Evolutionary conservation across 1,140 invertebrate genomes (phyloP), one percentile per base, ranked within the genome.

Genomic region (Chironomus striatipennis): DNA sequence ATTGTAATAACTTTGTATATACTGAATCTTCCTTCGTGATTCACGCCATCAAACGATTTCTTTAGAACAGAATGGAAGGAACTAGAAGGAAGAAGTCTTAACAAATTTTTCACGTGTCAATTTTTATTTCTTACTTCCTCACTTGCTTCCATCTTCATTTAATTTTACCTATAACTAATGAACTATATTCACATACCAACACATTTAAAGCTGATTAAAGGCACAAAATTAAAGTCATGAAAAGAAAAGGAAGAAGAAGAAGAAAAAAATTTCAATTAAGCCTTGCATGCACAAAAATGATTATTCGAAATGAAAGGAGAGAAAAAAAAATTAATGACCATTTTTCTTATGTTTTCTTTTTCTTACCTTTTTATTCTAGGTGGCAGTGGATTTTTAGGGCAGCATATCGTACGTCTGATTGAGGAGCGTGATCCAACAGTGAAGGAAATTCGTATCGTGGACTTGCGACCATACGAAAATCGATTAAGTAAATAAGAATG

Each of bases 351-450:
- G n/a, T n/a, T n/a, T n/a, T n/a, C n/a, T n/a, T n/a, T n/a, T n/a
- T n/a, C n/a, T n/a, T n/a, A n/a, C n/a, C 17, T 73, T 24, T 73
- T 67, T 77, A 20, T 75, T 73, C n/a, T 75, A 81, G 90, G 89
- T 57, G 88, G 87, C 9, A 86, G 85, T 76, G 89, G 89, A 8
- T 91, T 90, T 79, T 79, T 90, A 42, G 89, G 89, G 8, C 87
- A 89, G 77, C 88, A 90, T 79, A 80, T 90, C 17, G 83, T 91
- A 9, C 83, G 85, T 74, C 84, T 90, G 75, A 78, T 86, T 76
- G 79, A 83, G 57, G 84, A 85, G 74, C 76, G 78, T 73, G 77
- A 82, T 17, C 79, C 79, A 43, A 75, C 75, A 67, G 83, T 90
- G 21, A 80, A 79, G 34, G 88, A 90, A 81, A 89, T 91, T 65